Conservation (phyloP, 2,113 vertebrate species). For the Brevimyrus niger region DNA sequence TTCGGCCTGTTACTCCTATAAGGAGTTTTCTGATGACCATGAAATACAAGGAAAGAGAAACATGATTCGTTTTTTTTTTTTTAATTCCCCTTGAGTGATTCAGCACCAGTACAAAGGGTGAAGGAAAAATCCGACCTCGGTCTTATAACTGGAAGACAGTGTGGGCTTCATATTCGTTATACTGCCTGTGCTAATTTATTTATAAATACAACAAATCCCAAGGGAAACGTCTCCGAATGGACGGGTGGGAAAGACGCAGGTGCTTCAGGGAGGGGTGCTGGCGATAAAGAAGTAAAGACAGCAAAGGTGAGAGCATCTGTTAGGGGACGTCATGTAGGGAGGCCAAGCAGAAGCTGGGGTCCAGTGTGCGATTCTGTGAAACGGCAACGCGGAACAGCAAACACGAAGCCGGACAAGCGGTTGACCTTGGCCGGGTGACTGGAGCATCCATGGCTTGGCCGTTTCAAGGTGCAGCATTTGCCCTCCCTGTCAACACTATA, state of each 20-base stretch:
- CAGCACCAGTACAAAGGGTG: neutral
- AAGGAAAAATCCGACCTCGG: neutral
- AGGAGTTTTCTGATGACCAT: neutral
- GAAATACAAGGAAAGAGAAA: neutral
- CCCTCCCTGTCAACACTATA: slow-evolving; percentile 79
- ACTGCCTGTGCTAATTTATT: neutral
- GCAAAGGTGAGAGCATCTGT: slow-evolving; percentile 80
- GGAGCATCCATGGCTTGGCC: slow-evolving; percentile 95
- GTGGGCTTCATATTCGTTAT: neutral
- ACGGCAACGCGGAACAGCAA: slow-evolving; percentile 75
- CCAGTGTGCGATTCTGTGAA: slow-evolving; percentile 84
- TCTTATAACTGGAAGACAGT: neutral
- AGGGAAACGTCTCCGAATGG: slow-evolving; percentile 61
- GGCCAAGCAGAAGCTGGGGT: slow-evolving; percentile 88
- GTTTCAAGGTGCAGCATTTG: slow-evolving; percentile 92
- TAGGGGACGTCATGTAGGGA: slow-evolving; percentile 92
- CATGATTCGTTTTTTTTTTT: neutral
- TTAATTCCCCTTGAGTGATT: neutral
- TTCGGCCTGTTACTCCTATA: neutral
- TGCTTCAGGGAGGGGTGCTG: slow-evolving; percentile 55
- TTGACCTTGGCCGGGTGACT: slow-evolving; percentile 71
- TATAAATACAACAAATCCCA: neutral
- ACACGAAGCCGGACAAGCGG: slow-evolving; percentile 94
- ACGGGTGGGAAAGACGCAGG: slow-evolving; percentile 59
- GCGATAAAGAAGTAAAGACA: slow-evolving; percentile 73